Evolutionary conservation across 2,113 vertebrate species (phyloP).

Genomic region (Helogale parvula): DNA sequence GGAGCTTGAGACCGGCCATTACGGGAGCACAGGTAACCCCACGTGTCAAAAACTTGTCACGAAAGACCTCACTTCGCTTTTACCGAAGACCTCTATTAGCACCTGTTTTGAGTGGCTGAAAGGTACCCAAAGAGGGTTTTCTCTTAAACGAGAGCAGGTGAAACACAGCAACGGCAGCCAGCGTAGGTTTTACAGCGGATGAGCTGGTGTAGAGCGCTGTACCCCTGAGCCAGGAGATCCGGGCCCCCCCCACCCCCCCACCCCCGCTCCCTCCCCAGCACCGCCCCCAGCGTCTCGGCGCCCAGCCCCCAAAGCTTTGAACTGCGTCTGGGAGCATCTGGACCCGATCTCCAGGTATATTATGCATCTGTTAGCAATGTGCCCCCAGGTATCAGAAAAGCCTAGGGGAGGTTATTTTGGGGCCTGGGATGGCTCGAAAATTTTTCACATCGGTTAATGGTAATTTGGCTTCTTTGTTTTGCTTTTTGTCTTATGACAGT

Average conservation of each 20-base stretch:
- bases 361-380: not conserved
- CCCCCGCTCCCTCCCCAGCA: not conserved
- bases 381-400: not conserved
- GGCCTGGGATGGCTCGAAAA: not conserved
- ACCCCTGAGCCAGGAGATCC: accelerated
- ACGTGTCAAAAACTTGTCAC: not conserved
- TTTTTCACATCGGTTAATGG: not conserved
- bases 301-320: not conserved
- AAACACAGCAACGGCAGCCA: not conserved
- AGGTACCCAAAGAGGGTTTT: not conserved
- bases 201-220: not conserved
- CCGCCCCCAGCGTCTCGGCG: not conserved
- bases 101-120: not conserved
- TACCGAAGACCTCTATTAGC: too few relatives aligned
- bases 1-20: not conserved
- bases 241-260: too few relatives aligned
- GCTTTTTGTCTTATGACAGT: not conserved
- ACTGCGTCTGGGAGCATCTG: not conserved
- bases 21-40: not conserved
- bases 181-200: not conserved
- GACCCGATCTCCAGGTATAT: not conserved
- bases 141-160: not conserved
- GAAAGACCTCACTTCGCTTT: not conserved
- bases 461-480: not conserved
- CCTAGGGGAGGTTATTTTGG: not conserved